A percentile compares a stretch with the other conserved stretches of the same genome.
Conservation (phyloP, 2,113 vertebrate genomes). For the Megalops atlanticus region DNA sequence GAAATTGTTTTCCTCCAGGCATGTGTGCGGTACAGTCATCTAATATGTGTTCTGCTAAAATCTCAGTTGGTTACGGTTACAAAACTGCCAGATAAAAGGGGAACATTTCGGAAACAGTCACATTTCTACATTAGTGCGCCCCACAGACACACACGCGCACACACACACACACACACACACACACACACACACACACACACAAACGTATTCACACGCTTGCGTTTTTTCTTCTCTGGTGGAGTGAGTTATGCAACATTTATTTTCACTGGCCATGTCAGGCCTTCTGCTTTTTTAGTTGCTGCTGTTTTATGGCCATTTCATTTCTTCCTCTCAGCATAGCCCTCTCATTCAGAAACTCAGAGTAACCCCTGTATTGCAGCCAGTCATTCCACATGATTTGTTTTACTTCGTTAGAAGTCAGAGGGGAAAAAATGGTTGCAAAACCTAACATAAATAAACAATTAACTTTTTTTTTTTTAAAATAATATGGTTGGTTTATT, state of each 20-base stretch:
- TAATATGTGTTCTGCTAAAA: neutral
- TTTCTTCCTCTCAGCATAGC: neutral
- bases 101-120: neutral
- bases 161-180: neutral
- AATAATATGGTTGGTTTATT: too few species aligned
- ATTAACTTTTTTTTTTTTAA: too few species aligned
- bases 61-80: neutral
- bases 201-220: neutral
- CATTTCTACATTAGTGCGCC: neutral
- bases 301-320: neutral
- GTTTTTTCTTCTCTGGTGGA: too few species aligned
- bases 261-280: neutral
- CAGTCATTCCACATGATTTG: neutral
- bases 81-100: neutral
- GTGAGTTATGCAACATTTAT: neutral
- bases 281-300: neutral
- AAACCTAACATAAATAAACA: too few species aligned
- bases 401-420: neutral
- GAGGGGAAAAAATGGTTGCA: neutral
- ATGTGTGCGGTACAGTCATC: neutral
- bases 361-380: neutral
- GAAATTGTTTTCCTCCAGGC: constrained; percentile 7
- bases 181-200: neutral
- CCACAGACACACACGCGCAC: neutral
- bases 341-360: neutral